Conservation (phyloP, 2,888 invertebrate species). For the Neelides folsomi region DNA sequence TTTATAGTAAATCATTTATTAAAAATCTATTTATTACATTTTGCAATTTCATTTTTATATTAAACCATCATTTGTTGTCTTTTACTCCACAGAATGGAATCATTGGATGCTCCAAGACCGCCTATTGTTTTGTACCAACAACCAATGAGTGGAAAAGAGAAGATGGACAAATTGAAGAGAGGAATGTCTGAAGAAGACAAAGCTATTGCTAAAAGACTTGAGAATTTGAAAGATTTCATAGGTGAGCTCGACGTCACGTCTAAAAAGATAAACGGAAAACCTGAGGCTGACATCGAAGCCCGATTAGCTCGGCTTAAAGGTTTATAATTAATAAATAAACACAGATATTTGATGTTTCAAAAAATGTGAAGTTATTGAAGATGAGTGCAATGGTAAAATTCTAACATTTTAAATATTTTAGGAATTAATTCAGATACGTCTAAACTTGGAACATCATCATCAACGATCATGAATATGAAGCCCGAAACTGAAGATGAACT, state of each 20-base stretch:
- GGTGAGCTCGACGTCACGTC: neutral
- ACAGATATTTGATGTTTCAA: neutral
- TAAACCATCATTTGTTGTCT: no score
- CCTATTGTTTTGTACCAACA: conserved; percentile 46
- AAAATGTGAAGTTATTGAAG: neutral
- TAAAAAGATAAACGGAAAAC: conserved; percentile 36
- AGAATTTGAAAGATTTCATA: conserved; percentile 45
- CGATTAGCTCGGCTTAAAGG: conserved; percentile 47
- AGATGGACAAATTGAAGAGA: conserved; percentile 37
- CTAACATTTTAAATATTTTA: neutral
- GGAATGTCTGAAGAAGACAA: conserved; percentile 46
- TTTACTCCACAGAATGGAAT: conserved; percentile 41
- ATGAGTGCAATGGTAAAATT: neutral
- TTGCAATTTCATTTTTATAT: neutral
- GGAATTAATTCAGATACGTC: neutral
- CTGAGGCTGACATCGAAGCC: conserved; percentile 38
- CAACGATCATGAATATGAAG: conserved; percentile 36
- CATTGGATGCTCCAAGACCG: conserved; percentile 46
- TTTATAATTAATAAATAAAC: conserved; percentile 18
- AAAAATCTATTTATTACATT: no score
- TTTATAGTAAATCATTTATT: no score
- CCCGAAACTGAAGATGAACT: conserved; percentile 58
- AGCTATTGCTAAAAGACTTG: conserved; percentile 52
- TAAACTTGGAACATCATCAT: neutral
- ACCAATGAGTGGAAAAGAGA: conserved; percentile 30